These are phyloP conservation scores for Brachylomia viminalis DNA, from an alignment of 2,888 invertebrate genomes.

Conservation along the genomic window DNA sequence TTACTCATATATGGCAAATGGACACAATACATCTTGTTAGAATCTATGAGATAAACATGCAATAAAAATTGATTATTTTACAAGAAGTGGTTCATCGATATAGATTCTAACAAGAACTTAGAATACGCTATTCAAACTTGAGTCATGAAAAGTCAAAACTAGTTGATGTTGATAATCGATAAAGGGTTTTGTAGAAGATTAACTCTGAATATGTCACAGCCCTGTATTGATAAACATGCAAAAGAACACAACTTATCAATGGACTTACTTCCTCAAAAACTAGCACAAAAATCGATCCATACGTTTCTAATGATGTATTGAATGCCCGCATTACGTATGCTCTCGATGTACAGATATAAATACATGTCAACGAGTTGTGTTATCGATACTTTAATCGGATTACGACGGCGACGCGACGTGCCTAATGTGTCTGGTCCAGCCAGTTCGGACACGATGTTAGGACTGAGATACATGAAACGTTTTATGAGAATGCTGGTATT, in stretches of 20 bases:
- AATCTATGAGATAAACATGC: neutral
- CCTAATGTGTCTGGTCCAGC: conserved; percentile 63
- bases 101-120: neutral
- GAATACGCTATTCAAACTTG: neutral
- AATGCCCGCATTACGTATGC: conserved; percentile 45
- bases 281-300: conserved; percentile 42
- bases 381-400: conserved; percentile 74
- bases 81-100: neutral
- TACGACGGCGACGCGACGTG: no score
- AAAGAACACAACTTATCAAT: conserved; percentile 35
- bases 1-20: neutral
- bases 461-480: conserved; percentile 29
- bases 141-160: no score
- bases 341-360: conserved; percentile 44
- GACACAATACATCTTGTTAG: neutral
- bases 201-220: neutral
- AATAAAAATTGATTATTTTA: neutral
- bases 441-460: conserved; percentile 39
- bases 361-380: conserved; percentile 54
- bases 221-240: neutral
- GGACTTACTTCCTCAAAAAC: conserved; percentile 37
- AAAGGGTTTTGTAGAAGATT: neutral
- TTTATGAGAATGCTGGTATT: neutral
- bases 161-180: neutral
- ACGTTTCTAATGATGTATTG: conserved; percentile 39